Evolutionary conservation across 2,888 invertebrate species (phyloP), one percentile per base, ranked within the genome.

Genomic region (Ophion costatus): DNA sequence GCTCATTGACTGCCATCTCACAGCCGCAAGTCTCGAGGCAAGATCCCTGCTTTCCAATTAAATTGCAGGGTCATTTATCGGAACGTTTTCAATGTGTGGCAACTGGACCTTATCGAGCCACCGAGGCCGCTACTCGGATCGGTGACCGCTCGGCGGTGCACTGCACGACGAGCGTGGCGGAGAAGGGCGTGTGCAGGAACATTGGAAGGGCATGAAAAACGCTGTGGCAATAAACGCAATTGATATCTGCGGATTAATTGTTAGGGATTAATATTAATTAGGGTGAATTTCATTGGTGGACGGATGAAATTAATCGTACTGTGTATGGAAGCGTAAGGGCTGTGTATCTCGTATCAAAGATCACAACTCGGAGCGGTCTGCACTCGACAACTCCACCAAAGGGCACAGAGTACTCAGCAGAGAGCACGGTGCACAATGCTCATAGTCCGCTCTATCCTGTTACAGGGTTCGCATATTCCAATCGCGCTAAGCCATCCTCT

Each of bases 401-500:
- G 76, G 63, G 79, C 71, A 76, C 79, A 79, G 82, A 82, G 79
- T 75, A 66, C 17, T 51, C 77, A 22, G 61, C 69, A 56, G 61
- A 70, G 45, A 78, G 63, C 33, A 77, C 66, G 56, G 42, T 63
- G 24, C 22, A 77, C 67, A 51, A 51, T 14, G 70, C 66, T 67
- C 57, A 78, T 57, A 74, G 67, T 64, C 71, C 45, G 51, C 67
- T 64, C 82, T 67, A 82, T 78, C 75, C 74, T 61, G 70, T 67
- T 51, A 79, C 73, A 67, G 57, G 71, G 61, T 77, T 76, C 67
- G 76, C 85, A 71, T 74, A 80, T 82, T 73, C 79, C 71, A 79
- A 85, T 85, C 85, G 79, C 80, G 20, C 70, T 82, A 84, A 84
- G 84, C 84, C 79, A 79, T 51, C 73, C 66, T 71, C 73, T 42